Evolutionary conservation across 2,113 vertebrate species (phyloP).

Genomic region (Azemiops feae): DNA sequence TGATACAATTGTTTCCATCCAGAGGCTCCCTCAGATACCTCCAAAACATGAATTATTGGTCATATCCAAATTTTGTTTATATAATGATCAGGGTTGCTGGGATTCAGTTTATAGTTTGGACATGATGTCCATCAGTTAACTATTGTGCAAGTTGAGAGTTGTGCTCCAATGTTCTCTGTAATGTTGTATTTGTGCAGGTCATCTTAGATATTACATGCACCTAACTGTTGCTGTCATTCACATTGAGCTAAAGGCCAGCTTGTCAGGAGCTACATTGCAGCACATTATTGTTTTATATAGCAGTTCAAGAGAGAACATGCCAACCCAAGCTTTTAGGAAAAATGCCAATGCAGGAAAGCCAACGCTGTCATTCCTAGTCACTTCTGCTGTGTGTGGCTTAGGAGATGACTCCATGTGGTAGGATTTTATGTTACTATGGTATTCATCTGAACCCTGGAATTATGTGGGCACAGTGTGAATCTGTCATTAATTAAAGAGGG

Average conservation of each 20-base stretch:
- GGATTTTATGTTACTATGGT: neutral
- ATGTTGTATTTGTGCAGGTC: neutral
- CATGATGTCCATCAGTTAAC: neutral
- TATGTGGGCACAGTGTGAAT: neutral
- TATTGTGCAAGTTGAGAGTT: neutral
- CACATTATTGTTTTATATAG: neutral
- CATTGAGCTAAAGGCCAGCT: neutral
- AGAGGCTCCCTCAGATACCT: neutral
- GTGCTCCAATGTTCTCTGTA: neutral
- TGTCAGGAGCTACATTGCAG: neutral
- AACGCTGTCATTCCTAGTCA: neutral
- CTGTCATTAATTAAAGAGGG: neutral
- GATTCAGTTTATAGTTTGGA: neutral
- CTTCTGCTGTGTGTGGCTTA: neutral
- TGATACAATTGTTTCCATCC: neutral
- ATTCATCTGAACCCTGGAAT: neutral
- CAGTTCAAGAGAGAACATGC: neutral
- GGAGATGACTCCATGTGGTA: neutral
- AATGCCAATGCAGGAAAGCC: neutral
- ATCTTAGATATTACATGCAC: neutral
- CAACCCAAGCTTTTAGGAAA: neutral
- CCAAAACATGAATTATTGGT: neutral
- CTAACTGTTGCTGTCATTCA: neutral
- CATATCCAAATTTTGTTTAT: neutral
- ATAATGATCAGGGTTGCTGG: neutral